A percentile compares a stretch with the other conserved stretches of the same genome.
phyloP scores from a whole-genome alignment of 2,888 invertebrate species.

The Lasioglossum lativentre region DNA sequence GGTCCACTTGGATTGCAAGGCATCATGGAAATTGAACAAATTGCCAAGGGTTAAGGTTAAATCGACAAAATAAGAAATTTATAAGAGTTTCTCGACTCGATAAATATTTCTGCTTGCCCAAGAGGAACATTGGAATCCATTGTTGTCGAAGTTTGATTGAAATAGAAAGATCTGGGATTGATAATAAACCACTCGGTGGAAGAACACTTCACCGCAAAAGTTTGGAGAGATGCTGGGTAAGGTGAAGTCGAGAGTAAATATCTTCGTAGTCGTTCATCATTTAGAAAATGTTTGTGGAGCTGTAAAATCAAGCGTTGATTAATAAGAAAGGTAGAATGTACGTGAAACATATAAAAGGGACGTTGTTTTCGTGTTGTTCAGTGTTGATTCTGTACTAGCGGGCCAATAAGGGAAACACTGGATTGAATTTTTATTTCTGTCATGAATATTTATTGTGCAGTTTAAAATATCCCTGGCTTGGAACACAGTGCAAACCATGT shows the following conservation, averaged over 20 bases:
- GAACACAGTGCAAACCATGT: neutral
- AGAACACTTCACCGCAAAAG: neutral
- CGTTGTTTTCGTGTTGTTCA: neutral
- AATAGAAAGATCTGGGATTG: neutral
- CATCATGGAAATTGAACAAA: too few relatives aligned
- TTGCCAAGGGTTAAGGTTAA: too few relatives aligned
- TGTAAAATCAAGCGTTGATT: neutral
- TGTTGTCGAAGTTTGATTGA: neutral
- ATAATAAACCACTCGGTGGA: neutral
- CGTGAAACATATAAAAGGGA: neutral
- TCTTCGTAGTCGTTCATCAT: neutral
- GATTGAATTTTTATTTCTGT: slow-evolving; percentile 4
- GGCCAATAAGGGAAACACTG: neutral
- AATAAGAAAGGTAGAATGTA: neutral
- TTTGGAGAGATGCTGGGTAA: neutral
- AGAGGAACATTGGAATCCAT: too few relatives aligned
- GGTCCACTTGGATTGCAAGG: too few relatives aligned
- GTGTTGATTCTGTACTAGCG: neutral
- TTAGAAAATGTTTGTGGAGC: neutral
- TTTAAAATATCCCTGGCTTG: neutral
- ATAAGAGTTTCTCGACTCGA: too few relatives aligned
- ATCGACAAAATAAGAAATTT: too few relatives aligned
- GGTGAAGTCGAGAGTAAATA: neutral
- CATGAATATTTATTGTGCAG: neutral
- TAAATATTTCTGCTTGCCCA: too few relatives aligned